Conservation (phyloP, 2,113 vertebrate genomes). For the Corydoras sp. region DNA sequence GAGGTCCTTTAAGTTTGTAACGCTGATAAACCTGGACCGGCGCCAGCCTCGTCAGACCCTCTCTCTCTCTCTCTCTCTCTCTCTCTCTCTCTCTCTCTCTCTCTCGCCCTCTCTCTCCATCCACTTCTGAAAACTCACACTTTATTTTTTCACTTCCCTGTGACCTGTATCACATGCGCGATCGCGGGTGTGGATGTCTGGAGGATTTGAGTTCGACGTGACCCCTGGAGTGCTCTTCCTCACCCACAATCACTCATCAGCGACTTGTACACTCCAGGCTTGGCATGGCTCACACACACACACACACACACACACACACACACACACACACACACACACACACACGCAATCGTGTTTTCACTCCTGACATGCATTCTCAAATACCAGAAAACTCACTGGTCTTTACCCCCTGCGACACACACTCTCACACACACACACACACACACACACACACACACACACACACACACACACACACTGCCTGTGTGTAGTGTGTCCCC, state of each 20-base stretch:
- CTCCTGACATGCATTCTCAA: constrained; percentile 38
- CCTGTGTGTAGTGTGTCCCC: neutral
- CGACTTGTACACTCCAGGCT: constrained; percentile 45
- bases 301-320: constrained; percentile 19
- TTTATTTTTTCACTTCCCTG: constrained; percentile 37
- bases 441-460: constrained; percentile 1
- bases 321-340: constrained; percentile 25
- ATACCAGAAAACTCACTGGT: constrained; percentile 30
- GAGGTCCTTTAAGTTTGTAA: constrained; percentile 47
- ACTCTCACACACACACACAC: constrained; percentile 13
- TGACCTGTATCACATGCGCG: constrained; percentile 45
- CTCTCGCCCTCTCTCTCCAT: constrained; percentile 1
- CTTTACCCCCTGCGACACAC: neutral
- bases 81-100: constrained; percentile 8
- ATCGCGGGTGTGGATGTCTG: constrained; percentile 26
- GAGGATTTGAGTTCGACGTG: constrained; percentile 40
- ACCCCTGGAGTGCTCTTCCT: constrained; percentile 40
- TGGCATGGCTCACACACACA: constrained; percentile 18
- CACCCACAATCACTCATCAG: constrained; percentile 48
- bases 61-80: constrained; percentile 22
- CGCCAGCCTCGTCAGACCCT: constrained; percentile 61
- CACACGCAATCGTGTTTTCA: constrained; percentile 24
- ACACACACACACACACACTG: neutral
- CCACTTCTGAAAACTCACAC: constrained; percentile 15
- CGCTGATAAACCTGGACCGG: constrained; percentile 57